Base-by-base conservation (phyloP, 92 coral and sea anemone species). In the Nematostella vectensis region DNA sequence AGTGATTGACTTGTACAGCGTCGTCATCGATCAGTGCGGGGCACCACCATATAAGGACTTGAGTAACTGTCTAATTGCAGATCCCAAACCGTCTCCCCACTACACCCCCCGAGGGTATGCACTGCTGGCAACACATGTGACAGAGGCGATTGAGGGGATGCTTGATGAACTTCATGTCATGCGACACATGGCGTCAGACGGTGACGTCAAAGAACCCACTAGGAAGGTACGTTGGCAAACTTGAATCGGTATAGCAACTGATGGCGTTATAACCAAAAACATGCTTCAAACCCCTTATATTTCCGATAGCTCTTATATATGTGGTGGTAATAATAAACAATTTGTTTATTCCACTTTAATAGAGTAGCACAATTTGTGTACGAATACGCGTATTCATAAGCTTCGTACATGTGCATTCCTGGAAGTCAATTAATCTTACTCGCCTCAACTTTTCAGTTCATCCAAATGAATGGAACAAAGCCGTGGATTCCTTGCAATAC, bases 11-110 rank as follows among this genome's bases (percentile, higher is more conserved):
- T 40, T 81, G 42, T 86, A 86, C 31, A 47, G 61, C 10, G 62
- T 74, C 62, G 88, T 86, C 2, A 61, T 77, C 20, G 72, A 63
- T 21, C 61, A 36, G 48, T 82, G 89, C 37, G 88, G 94, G 0
- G 57, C 43, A 21, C 76, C 80, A 37, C 86, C 86, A 17, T 59
- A 54, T 13, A 50, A 54, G 3, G 56, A 66, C 40, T 2, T 29
- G n/a, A 21, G 27, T 15, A 58, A 50, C 25, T 85, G 95, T 45
- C 60, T 55, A 11, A 71, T 71, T 22, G 64, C 76, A 23, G 64
- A 17, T 48, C 47, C 59, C 25, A 66, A 70, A n/a, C 74, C 83
- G 47, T 65, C 57, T 50, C 89, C 88, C 33, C 95, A 86, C 72
- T 86, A 71, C 69, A 81, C 80, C 3, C 17, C 51, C 0, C 23